These are phyloP conservation scores for Alfaro cultratus DNA, from an alignment of 2,797 vertebrate species.

Conservation along the genomic window DNA sequence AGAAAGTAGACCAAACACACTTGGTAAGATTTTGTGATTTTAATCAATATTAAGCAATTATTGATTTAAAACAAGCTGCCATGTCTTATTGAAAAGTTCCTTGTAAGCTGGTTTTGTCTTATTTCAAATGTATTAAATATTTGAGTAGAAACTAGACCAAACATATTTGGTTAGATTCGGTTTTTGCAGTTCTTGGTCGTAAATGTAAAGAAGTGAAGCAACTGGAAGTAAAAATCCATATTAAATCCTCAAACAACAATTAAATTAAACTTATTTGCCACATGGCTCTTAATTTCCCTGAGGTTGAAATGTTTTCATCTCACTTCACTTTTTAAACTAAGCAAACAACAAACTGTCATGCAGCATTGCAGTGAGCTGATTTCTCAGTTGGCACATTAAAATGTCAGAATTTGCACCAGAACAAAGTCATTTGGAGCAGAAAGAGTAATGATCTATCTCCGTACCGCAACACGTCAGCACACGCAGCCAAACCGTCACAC, in stretches of 20 bases:
- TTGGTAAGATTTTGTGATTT: too few species aligned
- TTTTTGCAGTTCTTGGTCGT: background rate
- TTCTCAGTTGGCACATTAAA: conserved; percentile 77
- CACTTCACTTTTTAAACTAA: conserved; percentile 4
- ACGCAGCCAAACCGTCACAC: conserved; percentile 45
- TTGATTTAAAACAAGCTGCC: too few species aligned
- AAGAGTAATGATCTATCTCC: conserved; percentile 70
- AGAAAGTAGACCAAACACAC: too few species aligned
- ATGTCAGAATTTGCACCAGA: conserved; percentile 85
- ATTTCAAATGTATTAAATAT: too few species aligned
- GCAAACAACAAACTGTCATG: conserved; percentile 51
- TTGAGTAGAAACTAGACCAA: background rate
- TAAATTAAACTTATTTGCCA: background rate
- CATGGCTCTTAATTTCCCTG: conserved; percentile 9
- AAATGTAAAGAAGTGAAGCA: background rate
- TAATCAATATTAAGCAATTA: too few species aligned
- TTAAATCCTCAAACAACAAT: background rate
- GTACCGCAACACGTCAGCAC: conserved; percentile 66
- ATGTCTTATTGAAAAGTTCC: too few species aligned
- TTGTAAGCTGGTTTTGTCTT: too few species aligned
- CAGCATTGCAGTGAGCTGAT: conserved; percentile 71
- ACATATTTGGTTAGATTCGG: too few species aligned
- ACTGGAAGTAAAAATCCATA: background rate
- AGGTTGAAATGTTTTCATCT: conserved; percentile 28
- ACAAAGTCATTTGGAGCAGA: conserved; percentile 78